Percentiles rank a stretch among this genome's conserved stretches.
phyloP scores from a whole-genome alignment of 2,888 invertebrate species.

The Leptinotarsa juncta region DNA sequence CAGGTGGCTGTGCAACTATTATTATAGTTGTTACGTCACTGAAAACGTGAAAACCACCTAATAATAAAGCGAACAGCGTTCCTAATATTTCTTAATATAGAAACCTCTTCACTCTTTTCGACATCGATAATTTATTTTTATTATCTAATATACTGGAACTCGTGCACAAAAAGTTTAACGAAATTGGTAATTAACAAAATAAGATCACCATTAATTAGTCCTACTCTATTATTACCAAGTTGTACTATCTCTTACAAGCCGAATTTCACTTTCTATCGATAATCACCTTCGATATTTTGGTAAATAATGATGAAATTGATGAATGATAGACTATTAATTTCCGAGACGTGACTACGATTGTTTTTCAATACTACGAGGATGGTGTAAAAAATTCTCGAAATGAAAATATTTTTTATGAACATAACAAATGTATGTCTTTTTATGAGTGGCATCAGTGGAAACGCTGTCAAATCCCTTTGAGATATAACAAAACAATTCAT shows the following conservation, averaged over 20 bases:
- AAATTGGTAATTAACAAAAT: constrained; percentile 25
- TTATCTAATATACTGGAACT: constrained; percentile 3
- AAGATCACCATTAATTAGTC: constrained; percentile 27
- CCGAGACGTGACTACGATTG: constrained; percentile 8
- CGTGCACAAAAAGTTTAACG: constrained; percentile 12
- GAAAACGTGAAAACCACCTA: too few relatives aligned
- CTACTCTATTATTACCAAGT: constrained; percentile 23
- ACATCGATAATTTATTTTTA: constrained; percentile 4
- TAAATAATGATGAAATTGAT: constrained; percentile 29
- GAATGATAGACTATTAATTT: constrained; percentile 21
- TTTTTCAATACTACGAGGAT: not conserved
- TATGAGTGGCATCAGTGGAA: too few relatives aligned
- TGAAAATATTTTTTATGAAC: not conserved
- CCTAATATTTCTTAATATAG: not conserved
- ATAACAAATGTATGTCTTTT: too few relatives aligned
- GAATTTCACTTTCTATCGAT: constrained; percentile 25
- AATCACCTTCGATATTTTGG: constrained; percentile 27
- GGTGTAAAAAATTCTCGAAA: not conserved
- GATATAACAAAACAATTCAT: too few relatives aligned
- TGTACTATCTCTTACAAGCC: constrained; percentile 19
- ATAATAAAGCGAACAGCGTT: not conserved
- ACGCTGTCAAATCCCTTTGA: too few relatives aligned
- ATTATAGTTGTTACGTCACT: too few relatives aligned
- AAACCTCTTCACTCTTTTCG: constrained; percentile 4
- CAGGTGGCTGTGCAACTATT: too few relatives aligned